These are phyloP conservation scores for Megatriorchis doriae DNA, from an alignment of 2,113 vertebrate species.

Conservation along the genomic window DNA sequence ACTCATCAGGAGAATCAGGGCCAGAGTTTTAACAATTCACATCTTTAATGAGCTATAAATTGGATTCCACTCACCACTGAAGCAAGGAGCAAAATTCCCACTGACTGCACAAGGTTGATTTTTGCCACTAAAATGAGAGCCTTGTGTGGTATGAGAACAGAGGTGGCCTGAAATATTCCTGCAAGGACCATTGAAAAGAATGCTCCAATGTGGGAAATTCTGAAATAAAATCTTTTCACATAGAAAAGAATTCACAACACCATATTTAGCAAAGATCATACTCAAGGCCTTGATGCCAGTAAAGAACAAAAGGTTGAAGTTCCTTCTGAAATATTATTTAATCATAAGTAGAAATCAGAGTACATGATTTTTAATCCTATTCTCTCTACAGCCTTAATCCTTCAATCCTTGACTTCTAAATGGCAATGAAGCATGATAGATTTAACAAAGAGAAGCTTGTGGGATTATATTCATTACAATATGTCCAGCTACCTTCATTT, in stretches of 20 bases:
- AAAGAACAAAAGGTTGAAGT: not conserved
- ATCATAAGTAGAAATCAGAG: not conserved
- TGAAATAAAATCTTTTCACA: not conserved
- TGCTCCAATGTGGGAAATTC: not conserved
- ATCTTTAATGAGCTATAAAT: not conserved
- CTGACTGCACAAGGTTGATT: not conserved
- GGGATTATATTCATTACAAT: not conserved
- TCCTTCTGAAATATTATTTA: constrained; percentile 10
- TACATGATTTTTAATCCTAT: not conserved
- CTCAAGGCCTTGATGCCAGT: not conserved
- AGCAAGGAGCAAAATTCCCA: not conserved
- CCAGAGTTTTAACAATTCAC: not conserved
- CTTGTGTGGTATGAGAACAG: not conserved
- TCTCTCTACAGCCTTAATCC: not conserved
- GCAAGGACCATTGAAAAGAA: not conserved
- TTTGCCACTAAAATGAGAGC: not conserved
- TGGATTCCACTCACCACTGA: constrained; percentile 5
- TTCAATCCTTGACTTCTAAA: constrained; percentile 7
- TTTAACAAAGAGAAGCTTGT: not conserved
- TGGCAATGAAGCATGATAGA: not conserved
- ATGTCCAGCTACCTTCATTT: not conserved
- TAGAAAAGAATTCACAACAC: not conserved
- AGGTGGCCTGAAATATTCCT: not conserved
- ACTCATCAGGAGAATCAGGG: not conserved
- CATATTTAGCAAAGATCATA: not conserved